Percentiles rank a stretch among this genome's conserved stretches.
These are phyloP conservation scores for Periparus ater DNA, from an alignment of 2,797 vertebrate genomes.

Conservation along the genomic window DNA sequence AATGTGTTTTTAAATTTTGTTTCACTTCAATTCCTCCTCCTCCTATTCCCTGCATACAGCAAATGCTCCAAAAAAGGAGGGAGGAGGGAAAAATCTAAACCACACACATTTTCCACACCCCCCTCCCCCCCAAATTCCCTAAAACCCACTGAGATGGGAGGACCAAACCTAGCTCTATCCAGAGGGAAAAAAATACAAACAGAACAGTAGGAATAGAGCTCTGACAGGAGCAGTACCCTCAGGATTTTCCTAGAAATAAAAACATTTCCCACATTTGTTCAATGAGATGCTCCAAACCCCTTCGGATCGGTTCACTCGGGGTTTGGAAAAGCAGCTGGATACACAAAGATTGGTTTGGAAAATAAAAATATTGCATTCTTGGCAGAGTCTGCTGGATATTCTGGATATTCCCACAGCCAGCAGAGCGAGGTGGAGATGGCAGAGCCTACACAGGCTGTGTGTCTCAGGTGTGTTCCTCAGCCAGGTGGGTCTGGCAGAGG, in stretches of 20 bases:
- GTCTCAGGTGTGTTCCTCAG: background rate
- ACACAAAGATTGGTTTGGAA: slow-evolving; percentile 51
- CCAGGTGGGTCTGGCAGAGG: background rate
- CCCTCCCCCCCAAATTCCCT: background rate
- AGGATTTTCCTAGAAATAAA: background rate
- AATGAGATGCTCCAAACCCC: background rate
- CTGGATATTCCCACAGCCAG: slow-evolving; percentile 16
- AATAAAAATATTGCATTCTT: slow-evolving; percentile 61
- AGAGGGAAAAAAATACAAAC: background rate
- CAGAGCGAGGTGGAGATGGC: slow-evolving; percentile 24
- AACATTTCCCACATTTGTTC: background rate
- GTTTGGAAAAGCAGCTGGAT: slow-evolving; percentile 58
- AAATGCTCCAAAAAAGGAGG: background rate
- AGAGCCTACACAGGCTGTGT: slow-evolving; percentile 32
- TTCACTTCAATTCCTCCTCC: background rate
- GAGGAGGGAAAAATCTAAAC: background rate
- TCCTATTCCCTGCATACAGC: background rate
- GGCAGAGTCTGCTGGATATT: slow-evolving; percentile 52
- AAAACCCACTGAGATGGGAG: slow-evolving; percentile 3
- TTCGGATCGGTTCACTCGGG: rapidly evolving
- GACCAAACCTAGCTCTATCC: slow-evolving; percentile 4
- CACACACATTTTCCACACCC: background rate
- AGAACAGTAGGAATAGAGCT: slow-evolving; percentile 16
- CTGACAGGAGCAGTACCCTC: background rate
- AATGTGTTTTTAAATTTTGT: background rate